phyloP scores from a whole-genome alignment of 2,888 invertebrate genomes.

The Cheilosia scutellata region DNA sequence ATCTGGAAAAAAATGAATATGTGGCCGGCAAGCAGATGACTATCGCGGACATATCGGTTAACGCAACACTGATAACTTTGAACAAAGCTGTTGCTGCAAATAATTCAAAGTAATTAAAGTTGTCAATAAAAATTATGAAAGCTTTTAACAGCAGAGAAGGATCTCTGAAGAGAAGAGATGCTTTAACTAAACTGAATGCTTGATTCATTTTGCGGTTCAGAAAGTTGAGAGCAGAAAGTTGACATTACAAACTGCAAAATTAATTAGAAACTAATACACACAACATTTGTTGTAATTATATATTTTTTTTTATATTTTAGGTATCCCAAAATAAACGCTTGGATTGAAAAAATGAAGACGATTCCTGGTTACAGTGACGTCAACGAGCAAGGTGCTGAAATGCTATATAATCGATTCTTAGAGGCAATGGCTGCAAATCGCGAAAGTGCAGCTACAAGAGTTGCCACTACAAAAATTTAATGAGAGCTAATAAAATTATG shows the following conservation, averaged over 20 bases:
- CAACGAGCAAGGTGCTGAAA: slow-evolving; percentile 80
- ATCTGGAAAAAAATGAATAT: slow-evolving; percentile 77
- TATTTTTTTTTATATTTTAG: slow-evolving; percentile 33
- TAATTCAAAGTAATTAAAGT: slow-evolving; percentile 41
- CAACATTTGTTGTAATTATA: neutral
- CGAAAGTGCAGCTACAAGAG: neutral
- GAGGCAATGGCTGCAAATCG: slow-evolving; percentile 78
- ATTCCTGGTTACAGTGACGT: slow-evolving; percentile 80
- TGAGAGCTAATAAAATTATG: neutral
- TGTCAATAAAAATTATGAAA: slow-evolving; percentile 3
- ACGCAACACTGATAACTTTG: slow-evolving; percentile 80
- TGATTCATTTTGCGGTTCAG: too few species aligned
- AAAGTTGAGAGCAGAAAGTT: neutral
- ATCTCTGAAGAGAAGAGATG: neutral
- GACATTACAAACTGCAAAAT: too few species aligned
- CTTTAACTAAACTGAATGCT: too few species aligned
- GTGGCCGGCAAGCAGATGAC: slow-evolving; percentile 75
- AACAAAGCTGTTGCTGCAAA: slow-evolving; percentile 79
- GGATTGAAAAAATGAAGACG: slow-evolving; percentile 80
- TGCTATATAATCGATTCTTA: slow-evolving; percentile 78
- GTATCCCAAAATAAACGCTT: slow-evolving; percentile 77
- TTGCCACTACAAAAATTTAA: neutral
- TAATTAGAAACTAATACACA: too few species aligned
- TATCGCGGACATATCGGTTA: slow-evolving; percentile 84
- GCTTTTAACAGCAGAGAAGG: too few species aligned